phyloP scores from a whole-genome alignment of 2,113 vertebrate genomes.

The Sorex fumeus region DNA sequence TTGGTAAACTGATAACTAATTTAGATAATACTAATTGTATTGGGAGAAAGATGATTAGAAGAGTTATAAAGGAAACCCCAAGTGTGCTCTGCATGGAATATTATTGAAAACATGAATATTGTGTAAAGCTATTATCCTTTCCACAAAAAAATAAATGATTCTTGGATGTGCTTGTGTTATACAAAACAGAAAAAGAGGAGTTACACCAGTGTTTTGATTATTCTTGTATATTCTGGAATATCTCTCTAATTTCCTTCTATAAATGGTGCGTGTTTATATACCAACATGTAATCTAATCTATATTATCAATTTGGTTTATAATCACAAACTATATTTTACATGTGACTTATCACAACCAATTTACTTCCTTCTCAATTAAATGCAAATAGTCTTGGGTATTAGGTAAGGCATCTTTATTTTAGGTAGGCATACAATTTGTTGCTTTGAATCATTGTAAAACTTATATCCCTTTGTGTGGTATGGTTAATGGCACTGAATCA shows the following conservation, averaged over 20 bases:
- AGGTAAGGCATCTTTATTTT: slow-evolving; percentile 38
- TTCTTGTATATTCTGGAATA: neutral
- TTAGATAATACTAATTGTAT: slow-evolving; percentile 92
- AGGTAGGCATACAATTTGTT: neutral
- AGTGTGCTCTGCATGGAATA: slow-evolving; percentile 78
- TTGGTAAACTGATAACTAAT: slow-evolving; percentile 91
- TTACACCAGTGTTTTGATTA: neutral
- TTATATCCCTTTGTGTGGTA: neutral
- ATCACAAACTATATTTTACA: neutral
- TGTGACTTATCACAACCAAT: slow-evolving; percentile 21
- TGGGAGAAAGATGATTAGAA: slow-evolving; percentile 89
- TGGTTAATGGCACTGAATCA: neutral
- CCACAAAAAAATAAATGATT: slow-evolving; percentile 64
- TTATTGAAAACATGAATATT: slow-evolving; percentile 82
- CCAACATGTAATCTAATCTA: neutral
- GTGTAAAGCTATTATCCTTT: slow-evolving; percentile 63
- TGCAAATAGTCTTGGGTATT: neutral
- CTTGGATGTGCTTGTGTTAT: slow-evolving; percentile 47
- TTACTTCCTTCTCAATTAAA: slow-evolving; percentile 58
- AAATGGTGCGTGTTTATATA: neutral
- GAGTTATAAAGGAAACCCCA: slow-evolving; percentile 87
- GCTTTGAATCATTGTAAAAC: neutral
- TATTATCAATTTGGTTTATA: slow-evolving; percentile 10
- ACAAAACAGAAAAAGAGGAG: slow-evolving; percentile 47
- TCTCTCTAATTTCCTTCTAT: slow-evolving; percentile 47